Conservation (phyloP, 2,888 invertebrate species). For the Diplazon laetatorius region DNA sequence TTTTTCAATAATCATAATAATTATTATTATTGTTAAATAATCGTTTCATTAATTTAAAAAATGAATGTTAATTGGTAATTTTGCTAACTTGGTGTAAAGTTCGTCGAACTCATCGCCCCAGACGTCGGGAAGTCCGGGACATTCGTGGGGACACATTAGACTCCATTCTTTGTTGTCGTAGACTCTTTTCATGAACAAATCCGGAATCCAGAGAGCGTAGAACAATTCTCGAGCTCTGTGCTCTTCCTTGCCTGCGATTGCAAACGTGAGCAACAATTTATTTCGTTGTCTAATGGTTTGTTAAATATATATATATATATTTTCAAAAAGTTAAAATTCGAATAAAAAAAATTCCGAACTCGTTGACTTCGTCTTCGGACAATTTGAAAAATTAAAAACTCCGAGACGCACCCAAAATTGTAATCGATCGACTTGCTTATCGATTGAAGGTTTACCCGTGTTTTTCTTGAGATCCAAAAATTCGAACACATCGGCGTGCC, state of each 20-base stretch:
- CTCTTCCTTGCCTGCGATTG: conserved; percentile 92
- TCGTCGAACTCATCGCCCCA: conserved; percentile 98
- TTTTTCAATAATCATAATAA: too few relatives aligned
- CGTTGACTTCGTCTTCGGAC: too few relatives aligned
- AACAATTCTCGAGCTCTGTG: conserved; percentile 97
- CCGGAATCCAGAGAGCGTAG: conserved; percentile 98
- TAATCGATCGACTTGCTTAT: neutral
- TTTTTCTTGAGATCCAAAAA: conserved; percentile 98
- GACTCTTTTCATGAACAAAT: conserved; percentile 98
- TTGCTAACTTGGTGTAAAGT: conserved; percentile 88
- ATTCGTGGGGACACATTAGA: conserved; percentile 97
- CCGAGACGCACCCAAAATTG: too few relatives aligned
- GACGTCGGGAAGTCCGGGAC: conserved; percentile 94
- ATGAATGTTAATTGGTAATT: too few relatives aligned
- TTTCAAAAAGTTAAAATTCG: too few relatives aligned
- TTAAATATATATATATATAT: too few relatives aligned
- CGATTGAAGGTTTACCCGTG: conserved; percentile 85
- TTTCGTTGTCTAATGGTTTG: too few relatives aligned
- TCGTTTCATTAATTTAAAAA: too few relatives aligned
- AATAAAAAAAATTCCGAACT: too few relatives aligned
- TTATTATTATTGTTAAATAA: neutral
- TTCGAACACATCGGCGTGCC: conserved; percentile 99
- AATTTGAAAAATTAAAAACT: too few relatives aligned
- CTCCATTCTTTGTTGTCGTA: conserved; percentile 94
- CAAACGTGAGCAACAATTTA: too few relatives aligned